Evolutionary conservation across 2,888 invertebrate species (phyloP).

Genomic region (Nipponacmea schrenckii): DNA sequence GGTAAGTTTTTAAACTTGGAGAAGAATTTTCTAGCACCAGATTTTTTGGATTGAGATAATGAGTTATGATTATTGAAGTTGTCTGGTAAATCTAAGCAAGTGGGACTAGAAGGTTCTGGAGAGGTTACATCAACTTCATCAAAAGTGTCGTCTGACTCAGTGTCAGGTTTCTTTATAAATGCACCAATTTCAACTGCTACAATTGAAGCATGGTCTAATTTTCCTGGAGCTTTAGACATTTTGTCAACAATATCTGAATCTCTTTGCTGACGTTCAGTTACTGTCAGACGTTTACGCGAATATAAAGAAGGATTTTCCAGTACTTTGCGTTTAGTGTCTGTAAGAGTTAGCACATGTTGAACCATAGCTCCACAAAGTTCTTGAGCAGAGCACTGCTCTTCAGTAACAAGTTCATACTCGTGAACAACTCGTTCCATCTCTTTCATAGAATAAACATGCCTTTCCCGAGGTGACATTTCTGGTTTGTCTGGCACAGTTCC

Average conservation of each 20-base stretch:
- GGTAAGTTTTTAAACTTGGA: conserved; percentile 46
- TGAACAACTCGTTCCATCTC: conserved; percentile 67
- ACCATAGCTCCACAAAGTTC: conserved; percentile 66
- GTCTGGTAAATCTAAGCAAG: background rate
- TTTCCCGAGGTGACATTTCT: conserved; percentile 70
- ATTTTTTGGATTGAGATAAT: conserved; percentile 41
- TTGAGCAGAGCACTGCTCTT: conserved; percentile 63
- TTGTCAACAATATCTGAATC: conserved; percentile 75
- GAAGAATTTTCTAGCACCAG: conserved; percentile 55
- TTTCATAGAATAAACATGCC: conserved; percentile 82
- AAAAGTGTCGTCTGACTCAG: conserved; percentile 21
- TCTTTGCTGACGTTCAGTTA: conserved; percentile 58
- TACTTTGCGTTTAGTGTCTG: conserved; percentile 83
- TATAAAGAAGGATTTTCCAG: conserved; percentile 76
- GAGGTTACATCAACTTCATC: conserved; percentile 1
- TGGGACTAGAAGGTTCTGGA: conserved; percentile 4
- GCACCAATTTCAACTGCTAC: conserved; percentile 80
- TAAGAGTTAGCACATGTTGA: conserved; percentile 72
- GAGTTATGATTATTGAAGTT: background rate
- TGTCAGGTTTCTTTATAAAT: conserved; percentile 54
- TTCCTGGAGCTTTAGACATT: conserved; percentile 83
- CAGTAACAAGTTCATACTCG: conserved; percentile 66
- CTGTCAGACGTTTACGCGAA: conserved; percentile 55
- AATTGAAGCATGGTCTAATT: conserved; percentile 87
- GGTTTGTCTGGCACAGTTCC: conserved; percentile 51